phyloP scores from a whole-genome alignment of 2,113 vertebrate species.

The Camelus dromedarius region DNA sequence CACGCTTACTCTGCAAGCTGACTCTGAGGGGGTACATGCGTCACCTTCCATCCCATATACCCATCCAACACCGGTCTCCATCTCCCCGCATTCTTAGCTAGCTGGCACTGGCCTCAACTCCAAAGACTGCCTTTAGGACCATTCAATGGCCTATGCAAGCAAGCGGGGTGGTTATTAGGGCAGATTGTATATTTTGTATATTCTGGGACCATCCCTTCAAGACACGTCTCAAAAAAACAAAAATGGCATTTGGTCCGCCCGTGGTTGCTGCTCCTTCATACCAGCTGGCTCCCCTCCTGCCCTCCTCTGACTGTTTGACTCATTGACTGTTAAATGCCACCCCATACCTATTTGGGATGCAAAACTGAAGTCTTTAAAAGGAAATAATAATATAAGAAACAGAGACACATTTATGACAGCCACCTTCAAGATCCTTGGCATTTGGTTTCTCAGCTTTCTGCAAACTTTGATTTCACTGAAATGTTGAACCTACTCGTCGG shows the following conservation, averaged over 20 bases:
- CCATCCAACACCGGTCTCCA: constrained; percentile 62
- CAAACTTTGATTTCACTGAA: constrained; percentile 86
- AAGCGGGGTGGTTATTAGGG: constrained; percentile 88
- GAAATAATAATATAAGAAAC: constrained; percentile 83
- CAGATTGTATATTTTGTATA: constrained; percentile 91
- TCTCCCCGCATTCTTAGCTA: constrained; percentile 86
- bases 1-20: constrained; percentile 77
- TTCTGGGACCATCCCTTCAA: constrained; percentile 89
- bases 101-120: constrained; percentile 88
- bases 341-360: constrained; percentile 87
- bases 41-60: constrained; percentile 76
- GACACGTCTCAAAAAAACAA: constrained; percentile 86
- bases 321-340: constrained; percentile 90
- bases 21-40: constrained; percentile 82
- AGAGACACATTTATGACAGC: constrained; percentile 83
- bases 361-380: constrained; percentile 85
- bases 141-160: constrained; percentile 87
- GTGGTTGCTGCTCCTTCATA: constrained; percentile 88
- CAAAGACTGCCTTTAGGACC: constrained; percentile 92
- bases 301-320: constrained; percentile 90
- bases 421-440: constrained; percentile 87
- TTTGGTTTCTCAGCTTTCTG: constrained; percentile 85
- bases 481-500: constrained; percentile 81
- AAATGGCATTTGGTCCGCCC: constrained; percentile 85
- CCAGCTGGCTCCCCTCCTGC: constrained; percentile 85